These are phyloP conservation scores for Cylindroiulus punctatus DNA, from an alignment of 2,888 invertebrate genomes.

Conservation along the genomic window DNA sequence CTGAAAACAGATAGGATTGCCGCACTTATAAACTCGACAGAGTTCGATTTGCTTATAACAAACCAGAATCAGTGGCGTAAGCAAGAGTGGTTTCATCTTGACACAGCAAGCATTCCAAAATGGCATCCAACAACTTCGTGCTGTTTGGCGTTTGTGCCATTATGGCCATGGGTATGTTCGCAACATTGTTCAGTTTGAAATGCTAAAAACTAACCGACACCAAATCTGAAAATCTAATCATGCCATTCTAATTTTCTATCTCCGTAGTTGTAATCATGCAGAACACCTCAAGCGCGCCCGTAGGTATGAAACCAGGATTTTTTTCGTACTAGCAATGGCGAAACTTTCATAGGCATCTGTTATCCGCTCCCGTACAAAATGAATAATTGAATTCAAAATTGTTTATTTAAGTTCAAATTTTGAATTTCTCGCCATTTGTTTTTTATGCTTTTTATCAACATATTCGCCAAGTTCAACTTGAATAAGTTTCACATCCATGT, in stretches of 20 bases:
- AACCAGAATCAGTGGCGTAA: background rate
- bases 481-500: too few relatives aligned
- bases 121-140: constrained; percentile 9
- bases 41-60: background rate
- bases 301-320: background rate
- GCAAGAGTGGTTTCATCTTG: background rate
- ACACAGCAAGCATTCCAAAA: background rate
- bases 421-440: too few relatives aligned
- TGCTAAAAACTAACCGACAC: background rate
- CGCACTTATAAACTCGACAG: background rate
- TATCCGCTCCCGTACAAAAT: too few relatives aligned
- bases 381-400: too few relatives aligned
- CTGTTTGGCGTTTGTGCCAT: background rate
- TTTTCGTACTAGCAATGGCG: background rate
- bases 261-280: background rate
- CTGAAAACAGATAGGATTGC: background rate
- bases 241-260: background rate
- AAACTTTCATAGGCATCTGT: too few relatives aligned
- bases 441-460: too few relatives aligned
- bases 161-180: background rate
- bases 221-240: background rate
- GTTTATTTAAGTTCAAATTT: too few relatives aligned
- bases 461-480: too few relatives aligned
- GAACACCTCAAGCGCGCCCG: background rate
- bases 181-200: too few relatives aligned